phyloP scores from a whole-genome alignment of 2,797 vertebrate genomes.

The Oreochromis grahami region DNA sequence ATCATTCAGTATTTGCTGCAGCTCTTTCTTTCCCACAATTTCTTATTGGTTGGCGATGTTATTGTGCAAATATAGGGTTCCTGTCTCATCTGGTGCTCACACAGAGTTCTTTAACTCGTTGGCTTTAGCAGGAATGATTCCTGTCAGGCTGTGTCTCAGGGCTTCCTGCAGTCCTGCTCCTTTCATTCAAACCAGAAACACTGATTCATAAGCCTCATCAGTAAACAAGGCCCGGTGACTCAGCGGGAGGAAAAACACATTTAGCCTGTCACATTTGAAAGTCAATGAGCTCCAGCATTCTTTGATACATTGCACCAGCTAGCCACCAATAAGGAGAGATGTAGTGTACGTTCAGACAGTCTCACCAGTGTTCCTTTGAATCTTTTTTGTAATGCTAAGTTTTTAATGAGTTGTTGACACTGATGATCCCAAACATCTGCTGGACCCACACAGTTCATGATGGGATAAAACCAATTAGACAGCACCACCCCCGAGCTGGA shows the following conservation, averaged over 20 bases:
- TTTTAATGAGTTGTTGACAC: conserved; percentile 79
- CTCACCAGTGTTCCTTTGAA: conserved; percentile 3
- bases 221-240: conserved; percentile 66
- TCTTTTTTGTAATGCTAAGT: conserved; percentile 30
- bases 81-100: background rate
- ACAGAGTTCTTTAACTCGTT: background rate
- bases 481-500: conserved; percentile 47
- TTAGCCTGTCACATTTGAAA: conserved; percentile 64
- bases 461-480: conserved; percentile 72
- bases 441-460: conserved; percentile 69
- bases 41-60: background rate
- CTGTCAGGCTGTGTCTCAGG: conserved; percentile 20
- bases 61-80: background rate
- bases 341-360: conserved; percentile 15
- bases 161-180: conserved; percentile 32
- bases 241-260: conserved; percentile 54
- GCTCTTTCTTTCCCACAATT: background rate
- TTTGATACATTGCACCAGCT: conserved; percentile 37
- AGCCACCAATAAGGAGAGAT: background rate
- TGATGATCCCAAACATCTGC: conserved; percentile 76
- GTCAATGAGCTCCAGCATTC: conserved; percentile 59
- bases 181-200: conserved; percentile 39
- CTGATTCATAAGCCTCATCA: conserved; percentile 67
- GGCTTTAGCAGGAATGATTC: conserved; percentile 12
- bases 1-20: background rate